Evolutionary conservation across 2,797 vertebrate species (phyloP), one percentile per base, ranked within the genome.

Genomic region (Gymnoscopelus microlampas): DNA sequence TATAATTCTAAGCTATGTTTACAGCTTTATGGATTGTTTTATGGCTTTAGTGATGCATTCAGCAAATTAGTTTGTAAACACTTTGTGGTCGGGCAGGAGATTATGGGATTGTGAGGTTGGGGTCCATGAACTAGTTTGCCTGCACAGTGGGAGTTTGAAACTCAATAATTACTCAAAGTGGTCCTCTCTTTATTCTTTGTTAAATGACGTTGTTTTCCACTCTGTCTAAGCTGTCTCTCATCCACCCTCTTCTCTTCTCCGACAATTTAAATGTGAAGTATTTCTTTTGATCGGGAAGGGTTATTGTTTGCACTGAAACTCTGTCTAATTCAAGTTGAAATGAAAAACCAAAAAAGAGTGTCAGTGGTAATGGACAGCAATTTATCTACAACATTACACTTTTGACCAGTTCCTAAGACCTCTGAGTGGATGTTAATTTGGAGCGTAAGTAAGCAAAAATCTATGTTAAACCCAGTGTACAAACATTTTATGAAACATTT

Each of bases 31-130:
- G 86, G 87, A 76, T 80, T 73, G 57, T 77, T 88, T 87, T 82
- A 86, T 82, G 68, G 77, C 74, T 78, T 79, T 78, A 24, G 54
- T 57, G 76, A 82, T 61, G 75, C 80, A 88, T 80, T 77, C 66
- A 73, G 86, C 76, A 86, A 87, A 89, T 87, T 67, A 89, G 83
- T 87, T 85, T 85, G 63, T 80, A 88, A 88, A 87, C 68, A 85
- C 84, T 88, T 89, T 84, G 86, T 87, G 86, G 79, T 80, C 66
- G 63, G 60, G 54, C 55, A 66, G 78, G 62, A 86, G 86, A 90
- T 90, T 90, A 88, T 82, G 72, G 83, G 80, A 86, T 76, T 77
- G 72, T 81, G 70, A 83, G 80, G 85, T 76, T 77, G 72, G 72
- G 79, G 78, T 79, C 83, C 74, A 78, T 85, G 81, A 85, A 85